Percentiles rank a stretch among this genome's conserved stretches.
These are phyloP conservation scores for Psettodes erumei DNA, from an alignment of 2,113 vertebrate genomes.

Conservation along the genomic window DNA sequence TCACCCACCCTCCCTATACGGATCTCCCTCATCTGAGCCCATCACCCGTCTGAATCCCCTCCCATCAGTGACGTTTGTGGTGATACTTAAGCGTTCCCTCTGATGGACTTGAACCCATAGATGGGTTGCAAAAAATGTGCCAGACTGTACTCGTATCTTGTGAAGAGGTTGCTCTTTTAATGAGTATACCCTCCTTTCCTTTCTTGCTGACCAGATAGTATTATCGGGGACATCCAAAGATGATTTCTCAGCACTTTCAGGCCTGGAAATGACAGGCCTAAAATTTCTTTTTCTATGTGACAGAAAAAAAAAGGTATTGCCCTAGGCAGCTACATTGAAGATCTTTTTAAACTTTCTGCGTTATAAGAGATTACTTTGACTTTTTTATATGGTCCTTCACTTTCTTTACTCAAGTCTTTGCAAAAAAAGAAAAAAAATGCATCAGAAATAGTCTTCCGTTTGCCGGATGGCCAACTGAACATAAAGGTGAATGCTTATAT, in stretches of 20 bases:
- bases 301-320: constrained; percentile 71
- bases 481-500: constrained; percentile 58
- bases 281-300: constrained; percentile 72
- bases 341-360: constrained; percentile 69
- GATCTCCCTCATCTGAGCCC: constrained; percentile 92
- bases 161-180: constrained; percentile 61
- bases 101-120: constrained; percentile 44
- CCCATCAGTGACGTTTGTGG: constrained; percentile 15
- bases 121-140: constrained; percentile 58
- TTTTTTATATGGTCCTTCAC: constrained; percentile 66
- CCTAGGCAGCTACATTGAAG: constrained; percentile 81
- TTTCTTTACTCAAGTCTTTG: constrained; percentile 57
- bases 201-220: constrained; percentile 67
- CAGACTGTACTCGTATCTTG: constrained; percentile 66
- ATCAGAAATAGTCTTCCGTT: constrained; percentile 70
- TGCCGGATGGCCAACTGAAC: constrained; percentile 44
- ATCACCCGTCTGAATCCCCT: not conserved
- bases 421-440: constrained; percentile 25
- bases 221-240: constrained; percentile 83
- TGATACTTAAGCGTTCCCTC: constrained; percentile 14
- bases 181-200: constrained; percentile 54
- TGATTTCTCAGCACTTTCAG: constrained; percentile 85
- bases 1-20: constrained; percentile 92
- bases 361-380: constrained; percentile 66
- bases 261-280: constrained; percentile 76